Base-by-base conservation (phyloP, 2,113 vertebrate genomes). In the Neogale vison region DNA sequence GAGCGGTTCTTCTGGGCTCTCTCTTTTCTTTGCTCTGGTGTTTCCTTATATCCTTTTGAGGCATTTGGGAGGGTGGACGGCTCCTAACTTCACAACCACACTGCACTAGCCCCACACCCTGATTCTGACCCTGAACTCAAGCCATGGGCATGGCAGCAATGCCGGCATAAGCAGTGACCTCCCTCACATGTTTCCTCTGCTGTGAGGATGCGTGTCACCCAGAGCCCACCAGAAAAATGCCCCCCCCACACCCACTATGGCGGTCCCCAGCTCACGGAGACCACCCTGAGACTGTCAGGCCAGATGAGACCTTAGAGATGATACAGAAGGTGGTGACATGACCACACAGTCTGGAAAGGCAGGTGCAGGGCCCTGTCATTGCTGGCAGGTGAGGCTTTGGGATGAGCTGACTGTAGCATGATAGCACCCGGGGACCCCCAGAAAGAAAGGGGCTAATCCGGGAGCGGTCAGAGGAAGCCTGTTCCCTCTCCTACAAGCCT, bases 91-190 rank as follows among this genome's bases (percentile, higher is more conserved):
- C 17, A 29, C 20, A 12, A 18, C 34, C 42, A 39, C 1, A 36
- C 3, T 13, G 34, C 50, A 24, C 42, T 63, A 50, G 50, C 57
- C 39, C 13, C 1, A n/a, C 8, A 6, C 50, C 79, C 90, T 86
- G 29, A 87, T 74, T 63, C 63, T 89, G 87, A 97, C 26, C 34
- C 39, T 74, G 72, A 90, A 59, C 63, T 67, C 2, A 2, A 79
- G 69, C 76, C 47, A 10, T 0, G 1, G 12, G 72, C n/a, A 18
- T 3, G 7, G 21, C 4, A 11, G 47, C 14, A 80, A 63, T 12
- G 47, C 45, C 69, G 50, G 76, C 55, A 39, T 18, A 59, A 34
- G 63, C 31, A 39, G 18, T 15, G 34, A 24, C n/a, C 45, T 42
- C n/a, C 31, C 61, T 23, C 47, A 87, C 26, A 50, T 39, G 31